Conservation (phyloP, 64 coral and sea anemone species). For the Montipora capricornis region DNA sequence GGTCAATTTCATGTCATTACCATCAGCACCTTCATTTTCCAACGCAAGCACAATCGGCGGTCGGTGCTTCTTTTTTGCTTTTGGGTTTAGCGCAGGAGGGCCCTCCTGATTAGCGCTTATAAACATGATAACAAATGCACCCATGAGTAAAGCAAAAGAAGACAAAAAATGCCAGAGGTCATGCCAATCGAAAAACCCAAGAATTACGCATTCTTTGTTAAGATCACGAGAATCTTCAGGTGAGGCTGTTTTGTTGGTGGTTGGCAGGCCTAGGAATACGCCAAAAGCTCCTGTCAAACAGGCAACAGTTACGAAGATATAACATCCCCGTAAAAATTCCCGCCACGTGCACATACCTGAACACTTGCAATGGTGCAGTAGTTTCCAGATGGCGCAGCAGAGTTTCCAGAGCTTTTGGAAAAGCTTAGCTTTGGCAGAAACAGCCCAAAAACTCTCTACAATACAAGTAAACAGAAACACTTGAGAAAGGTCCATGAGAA, state of each 20-base stretch:
- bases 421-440: no score
- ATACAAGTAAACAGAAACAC: slow-evolving; percentile 45
- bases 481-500: slow-evolving; percentile 29
- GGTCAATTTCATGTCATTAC: no score
- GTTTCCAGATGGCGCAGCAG: no score
- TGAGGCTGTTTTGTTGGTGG: slow-evolving; percentile 47
- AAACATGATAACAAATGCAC: slow-evolving; percentile 51
- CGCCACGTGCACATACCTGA: no score
- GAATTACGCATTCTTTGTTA: slow-evolving; percentile 59
- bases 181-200: slow-evolving; percentile 59
- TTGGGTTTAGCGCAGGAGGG: no score
- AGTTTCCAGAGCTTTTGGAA: no score
- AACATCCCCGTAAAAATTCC: not conserved
- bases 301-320: not conserved
- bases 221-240: slow-evolving; percentile 59
- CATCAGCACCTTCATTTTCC: no score
- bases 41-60: no score
- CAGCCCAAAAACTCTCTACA: not conserved
- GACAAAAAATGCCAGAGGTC: slow-evolving; percentile 77
- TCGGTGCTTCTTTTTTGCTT: no score
- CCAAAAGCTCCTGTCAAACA: not conserved
- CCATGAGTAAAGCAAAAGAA: slow-evolving; percentile 52
- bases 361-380: no score
- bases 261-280: slow-evolving; percentile 37
- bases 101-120: not conserved